A percentile compares a stretch with the other conserved stretches of the same genome.
Evolutionary conservation across 2,797 vertebrate genomes (phyloP).

Genomic region (Epinephelus coioides): DNA sequence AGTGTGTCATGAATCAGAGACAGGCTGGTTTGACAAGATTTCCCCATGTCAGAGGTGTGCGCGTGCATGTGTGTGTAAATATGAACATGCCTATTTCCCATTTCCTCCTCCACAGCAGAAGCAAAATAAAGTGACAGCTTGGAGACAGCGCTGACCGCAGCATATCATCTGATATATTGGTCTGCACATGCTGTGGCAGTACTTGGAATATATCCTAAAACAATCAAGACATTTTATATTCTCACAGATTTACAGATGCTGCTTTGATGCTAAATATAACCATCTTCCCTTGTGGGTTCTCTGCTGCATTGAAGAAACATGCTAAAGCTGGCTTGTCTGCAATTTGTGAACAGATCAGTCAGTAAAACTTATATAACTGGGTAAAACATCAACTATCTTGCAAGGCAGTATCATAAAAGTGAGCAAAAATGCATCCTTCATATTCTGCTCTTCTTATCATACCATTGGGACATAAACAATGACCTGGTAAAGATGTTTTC

Average conservation of each 20-base stretch:
- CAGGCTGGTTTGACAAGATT: constrained; percentile 33
- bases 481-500: constrained; percentile 5
- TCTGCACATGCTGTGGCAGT: neutral
- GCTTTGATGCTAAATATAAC: constrained; percentile 25
- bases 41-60: neutral
- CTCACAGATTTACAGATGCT: neutral
- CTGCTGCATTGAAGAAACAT: neutral
- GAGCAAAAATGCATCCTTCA: neutral
- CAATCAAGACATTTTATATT: neutral
- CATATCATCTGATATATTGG: neutral
- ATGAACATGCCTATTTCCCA: neutral
- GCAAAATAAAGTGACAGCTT: neutral
- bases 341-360: neutral
- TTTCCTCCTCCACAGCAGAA: neutral
- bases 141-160: neutral
- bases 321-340: neutral
- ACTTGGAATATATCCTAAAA: neutral
- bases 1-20: neutral
- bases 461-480: neutral
- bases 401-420: neutral
- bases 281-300: neutral
- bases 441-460: constrained; percentile 1
- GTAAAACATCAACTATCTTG: constrained; percentile 1
- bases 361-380: neutral
- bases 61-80: neutral